Evolutionary conservation across 2,113 vertebrate genomes (phyloP).

Genomic region (Myotis yumanensis): DNA sequence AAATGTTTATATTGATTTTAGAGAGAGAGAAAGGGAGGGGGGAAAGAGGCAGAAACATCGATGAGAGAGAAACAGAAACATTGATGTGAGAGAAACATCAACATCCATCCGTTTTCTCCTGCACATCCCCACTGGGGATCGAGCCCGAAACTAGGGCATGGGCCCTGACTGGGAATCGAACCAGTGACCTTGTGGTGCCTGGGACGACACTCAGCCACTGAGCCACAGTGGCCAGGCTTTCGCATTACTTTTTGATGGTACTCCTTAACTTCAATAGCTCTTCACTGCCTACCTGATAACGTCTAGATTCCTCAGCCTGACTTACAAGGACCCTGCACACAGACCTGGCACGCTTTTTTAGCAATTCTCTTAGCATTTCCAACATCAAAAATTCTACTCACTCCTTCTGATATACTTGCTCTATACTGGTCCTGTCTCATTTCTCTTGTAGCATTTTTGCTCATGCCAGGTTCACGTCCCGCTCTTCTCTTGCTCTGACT

Average conservation of each 20-base stretch:
- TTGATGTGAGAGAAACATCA: no score
- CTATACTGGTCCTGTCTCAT: not conserved
- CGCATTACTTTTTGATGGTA: not conserved
- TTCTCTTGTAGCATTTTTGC: not conserved
- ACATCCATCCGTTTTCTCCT: no score
- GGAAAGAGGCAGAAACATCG: no score
- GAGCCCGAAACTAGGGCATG: no score
- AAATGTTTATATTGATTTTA: no score
- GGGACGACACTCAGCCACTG: no score
- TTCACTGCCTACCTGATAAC: not conserved
- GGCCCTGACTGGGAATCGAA: no score
- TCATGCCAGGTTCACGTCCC: not conserved
- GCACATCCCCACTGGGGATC: no score
- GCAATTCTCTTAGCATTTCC: not conserved
- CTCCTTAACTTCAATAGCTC: not conserved
- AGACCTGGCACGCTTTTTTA: not conserved
- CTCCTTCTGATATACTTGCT: not conserved
- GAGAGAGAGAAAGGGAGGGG: no score
- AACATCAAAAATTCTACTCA: not conserved
- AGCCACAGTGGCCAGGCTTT: not conserved
- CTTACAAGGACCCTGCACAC: no score
- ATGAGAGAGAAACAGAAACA: no score
- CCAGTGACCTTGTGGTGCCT: no score
- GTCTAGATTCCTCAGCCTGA: not conserved
- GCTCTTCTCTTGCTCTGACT: not conserved